phyloP scores from a whole-genome alignment of 2,797 vertebrate species.

The Cetoscarus ocellatus region DNA sequence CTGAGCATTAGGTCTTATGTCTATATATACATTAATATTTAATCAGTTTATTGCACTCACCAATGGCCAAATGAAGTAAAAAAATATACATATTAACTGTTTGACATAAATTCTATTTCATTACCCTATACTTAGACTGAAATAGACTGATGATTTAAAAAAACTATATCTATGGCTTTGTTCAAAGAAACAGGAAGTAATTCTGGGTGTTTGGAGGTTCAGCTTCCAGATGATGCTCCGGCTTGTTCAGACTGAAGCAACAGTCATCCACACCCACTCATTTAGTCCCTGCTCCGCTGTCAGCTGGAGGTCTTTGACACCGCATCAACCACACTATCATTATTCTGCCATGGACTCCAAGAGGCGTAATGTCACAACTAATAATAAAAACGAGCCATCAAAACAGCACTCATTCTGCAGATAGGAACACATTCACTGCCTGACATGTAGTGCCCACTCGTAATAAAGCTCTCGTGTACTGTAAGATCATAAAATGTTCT shows the following conservation, averaged over 20 bases:
- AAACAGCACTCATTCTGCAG: slow-evolving; percentile 24
- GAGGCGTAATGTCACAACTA: slow-evolving; percentile 36
- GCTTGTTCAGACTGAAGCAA: slow-evolving; percentile 36
- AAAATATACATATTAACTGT: too few relatives aligned
- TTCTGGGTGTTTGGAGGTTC: slow-evolving; percentile 28
- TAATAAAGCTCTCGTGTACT: slow-evolving; percentile 52
- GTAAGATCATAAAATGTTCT: slow-evolving; percentile 62
- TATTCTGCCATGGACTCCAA: slow-evolving; percentile 48
- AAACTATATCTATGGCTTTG: slow-evolving; percentile 23
- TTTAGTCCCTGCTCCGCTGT: slow-evolving; percentile 42
- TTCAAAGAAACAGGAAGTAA: slow-evolving; percentile 10
- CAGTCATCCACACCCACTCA: slow-evolving; percentile 51
- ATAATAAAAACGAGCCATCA: slow-evolving; percentile 45
- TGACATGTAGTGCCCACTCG: slow-evolving; percentile 44
- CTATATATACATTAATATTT: too few relatives aligned
- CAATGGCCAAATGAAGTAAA: too few relatives aligned
- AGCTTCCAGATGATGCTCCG: slow-evolving; percentile 21
- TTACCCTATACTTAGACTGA: too few relatives aligned
- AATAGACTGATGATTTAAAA: too few relatives aligned
- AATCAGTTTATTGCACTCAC: too few relatives aligned
- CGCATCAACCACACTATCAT: slow-evolving; percentile 54
- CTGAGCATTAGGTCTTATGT: too few relatives aligned
- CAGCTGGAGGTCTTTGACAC: slow-evolving; percentile 41
- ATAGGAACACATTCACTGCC: slow-evolving; percentile 44
- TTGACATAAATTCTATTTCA: too few relatives aligned